Conservation (phyloP, 2,113 vertebrate genomes). For the Barnardius zonarius region DNA sequence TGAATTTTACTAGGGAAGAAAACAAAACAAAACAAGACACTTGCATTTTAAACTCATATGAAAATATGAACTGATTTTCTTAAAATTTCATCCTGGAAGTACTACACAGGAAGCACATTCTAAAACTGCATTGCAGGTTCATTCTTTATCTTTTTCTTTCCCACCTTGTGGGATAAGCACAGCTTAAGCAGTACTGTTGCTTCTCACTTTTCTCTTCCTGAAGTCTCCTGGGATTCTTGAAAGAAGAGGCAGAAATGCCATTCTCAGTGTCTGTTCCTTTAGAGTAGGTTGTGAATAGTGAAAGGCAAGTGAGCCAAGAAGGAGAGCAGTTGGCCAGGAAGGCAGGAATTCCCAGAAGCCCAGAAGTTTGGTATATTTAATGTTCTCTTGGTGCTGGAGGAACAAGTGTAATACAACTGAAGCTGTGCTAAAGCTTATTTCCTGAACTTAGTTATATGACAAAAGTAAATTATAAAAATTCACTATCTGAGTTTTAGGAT, state of each 20-base stretch:
- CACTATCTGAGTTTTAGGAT: background rate
- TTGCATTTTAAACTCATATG: background rate
- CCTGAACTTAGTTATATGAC: background rate
- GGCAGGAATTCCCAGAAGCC: conserved; percentile 13
- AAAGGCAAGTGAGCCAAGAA: conserved; percentile 22
- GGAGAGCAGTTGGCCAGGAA: conserved; percentile 3
- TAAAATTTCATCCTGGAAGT: background rate
- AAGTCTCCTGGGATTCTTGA: conserved; percentile 43
- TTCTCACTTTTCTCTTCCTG: background rate
- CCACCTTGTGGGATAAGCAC: background rate
- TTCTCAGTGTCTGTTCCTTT: conserved; percentile 16
- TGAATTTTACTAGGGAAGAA: background rate
- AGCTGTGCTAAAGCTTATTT: background rate
- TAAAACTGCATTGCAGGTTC: background rate
- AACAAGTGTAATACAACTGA: background rate
- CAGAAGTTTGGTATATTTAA: conserved; percentile 6
- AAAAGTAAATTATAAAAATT: background rate
- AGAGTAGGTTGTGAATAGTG: conserved; percentile 22
- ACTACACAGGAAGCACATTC: background rate
- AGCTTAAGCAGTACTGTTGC: background rate
- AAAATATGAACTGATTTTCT: background rate
- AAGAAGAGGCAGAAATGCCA: conserved; percentile 47
- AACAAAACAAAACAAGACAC: background rate
- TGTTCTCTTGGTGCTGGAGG: background rate
- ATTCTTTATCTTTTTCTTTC: background rate